These are phyloP conservation scores for Aculops lycopersici DNA, from an alignment of 1,140 invertebrate genomes.

Conservation along the genomic window DNA sequence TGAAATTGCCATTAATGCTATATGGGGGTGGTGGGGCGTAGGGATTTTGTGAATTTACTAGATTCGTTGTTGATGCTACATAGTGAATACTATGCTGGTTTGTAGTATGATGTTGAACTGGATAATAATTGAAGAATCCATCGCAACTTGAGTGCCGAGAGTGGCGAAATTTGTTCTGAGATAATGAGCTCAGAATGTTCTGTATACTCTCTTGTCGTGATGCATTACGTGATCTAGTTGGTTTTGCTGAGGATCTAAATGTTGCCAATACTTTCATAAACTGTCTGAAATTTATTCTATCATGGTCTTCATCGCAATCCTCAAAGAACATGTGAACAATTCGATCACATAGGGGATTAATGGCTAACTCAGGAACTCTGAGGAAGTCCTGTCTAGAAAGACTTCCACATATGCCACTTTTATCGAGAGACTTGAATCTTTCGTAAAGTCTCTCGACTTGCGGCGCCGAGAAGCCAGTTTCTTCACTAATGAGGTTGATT, in stretches of 20 bases:
- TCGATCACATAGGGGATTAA: conserved; percentile 51
- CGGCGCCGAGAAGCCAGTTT: conserved; percentile 84
- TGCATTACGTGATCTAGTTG: too few relatives aligned
- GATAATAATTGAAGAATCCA: background rate
- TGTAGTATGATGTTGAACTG: background rate
- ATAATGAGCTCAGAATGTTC: too few relatives aligned
- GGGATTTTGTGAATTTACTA: background rate
- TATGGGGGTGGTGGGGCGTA: too few relatives aligned
- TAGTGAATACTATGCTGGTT: background rate
- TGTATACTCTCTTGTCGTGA: too few relatives aligned
- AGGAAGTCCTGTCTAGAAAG: conserved; percentile 77
- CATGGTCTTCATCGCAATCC: conserved; percentile 31
- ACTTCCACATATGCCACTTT: conserved; percentile 75
- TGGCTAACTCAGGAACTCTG: conserved; percentile 47
- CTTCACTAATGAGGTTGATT: conserved; percentile 75
- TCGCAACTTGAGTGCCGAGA: background rate
- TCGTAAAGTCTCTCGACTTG: conserved; percentile 91
- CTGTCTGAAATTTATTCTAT: conserved; percentile 80
- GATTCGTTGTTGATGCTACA: background rate
- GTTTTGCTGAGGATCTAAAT: conserved; percentile 66
- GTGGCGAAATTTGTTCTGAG: background rate
- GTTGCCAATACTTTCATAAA: conserved; percentile 84
- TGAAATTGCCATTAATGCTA: too few relatives aligned
- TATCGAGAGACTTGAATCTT: conserved; percentile 76
- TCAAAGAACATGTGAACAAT: conserved; percentile 92